Base-by-base conservation (phyloP, 2,888 invertebrate genomes). In the Junonia oenone region DNA sequence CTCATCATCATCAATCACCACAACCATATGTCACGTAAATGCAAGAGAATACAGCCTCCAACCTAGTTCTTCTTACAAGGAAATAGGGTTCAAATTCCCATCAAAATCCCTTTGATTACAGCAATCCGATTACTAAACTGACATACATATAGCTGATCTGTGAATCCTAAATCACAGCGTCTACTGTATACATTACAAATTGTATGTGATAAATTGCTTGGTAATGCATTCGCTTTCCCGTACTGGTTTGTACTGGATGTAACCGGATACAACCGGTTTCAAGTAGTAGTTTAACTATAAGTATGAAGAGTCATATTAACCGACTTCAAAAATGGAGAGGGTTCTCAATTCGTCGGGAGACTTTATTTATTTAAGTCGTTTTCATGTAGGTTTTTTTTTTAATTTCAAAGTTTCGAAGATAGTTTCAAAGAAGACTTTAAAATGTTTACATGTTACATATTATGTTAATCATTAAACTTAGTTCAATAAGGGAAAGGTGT, bases 101-200 rank as follows among this genome's bases (percentile, higher is more conserved):
- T 51, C 33, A 38, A 49, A 55, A 55, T 47, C 55, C 55, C 58
- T 55, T 58, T 58, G 55, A 51, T 58, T 55, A 58, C 48, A 51
- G 45, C 47, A 51, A 58, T 55, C 45, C 45, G 58, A 58, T 55
- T 55, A 55, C 43, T 43, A 26, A 43, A 43, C 26, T 43, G 26
- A 43, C 13, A 43, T n/a, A 43, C 5, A 26, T 43, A 22, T n/a
- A 43, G 13, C 6, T 8, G 11, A 40, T 8, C 8, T 11, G 13
- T 22, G 26, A 43, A 43, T 43, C 26, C 43, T 22, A 43, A 43
- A 43, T 43, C 6, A 43, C 22, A 43, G 22, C 8, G 11, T 11
- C n/a, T n/a, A 43, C 0, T 5, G 22, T 26, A 13, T 43, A 37
- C 14, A 19, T 22, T 22, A n/a, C 13, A 22, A 19, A 22, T 40